A percentile compares a stretch with the other conserved stretches of the same genome.
Evolutionary conservation across 2,113 vertebrate genomes (phyloP).

Genomic region (Parotia lawesii): DNA sequence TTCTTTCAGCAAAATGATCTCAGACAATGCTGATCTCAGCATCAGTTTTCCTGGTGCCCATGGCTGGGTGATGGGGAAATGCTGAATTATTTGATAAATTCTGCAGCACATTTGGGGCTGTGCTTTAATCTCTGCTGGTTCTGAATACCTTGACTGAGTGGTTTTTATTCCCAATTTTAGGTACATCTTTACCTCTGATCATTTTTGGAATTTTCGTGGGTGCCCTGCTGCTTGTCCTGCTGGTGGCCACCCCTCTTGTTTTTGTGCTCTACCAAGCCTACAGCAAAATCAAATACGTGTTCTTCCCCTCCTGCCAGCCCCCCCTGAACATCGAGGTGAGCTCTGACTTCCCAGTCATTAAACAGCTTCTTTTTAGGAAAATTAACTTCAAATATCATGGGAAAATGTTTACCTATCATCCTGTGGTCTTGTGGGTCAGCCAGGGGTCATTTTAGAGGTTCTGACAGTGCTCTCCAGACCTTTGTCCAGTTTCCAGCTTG

Average conservation of each 20-base stretch:
- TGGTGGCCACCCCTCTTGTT: fast-evolving
- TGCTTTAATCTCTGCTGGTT: background rate
- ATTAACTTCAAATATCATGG: background rate
- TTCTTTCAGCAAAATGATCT: background rate
- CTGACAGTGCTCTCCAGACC: background rate
- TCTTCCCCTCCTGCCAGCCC: slow-evolving; percentile 64
- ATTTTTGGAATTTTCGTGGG: background rate
- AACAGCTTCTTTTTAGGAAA: background rate
- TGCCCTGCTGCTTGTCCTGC: background rate
- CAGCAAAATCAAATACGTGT: slow-evolving; percentile 32
- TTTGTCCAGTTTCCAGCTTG: background rate
- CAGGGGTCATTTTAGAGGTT: background rate
- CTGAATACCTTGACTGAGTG: background rate
- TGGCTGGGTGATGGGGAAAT: background rate
- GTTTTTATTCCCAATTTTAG: background rate
- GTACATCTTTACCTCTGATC: background rate
- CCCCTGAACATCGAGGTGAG: slow-evolving; percentile 68
- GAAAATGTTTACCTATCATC: background rate
- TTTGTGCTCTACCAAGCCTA: background rate
- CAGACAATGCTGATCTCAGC: background rate
- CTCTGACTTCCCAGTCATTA: background rate
- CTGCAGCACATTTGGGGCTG: background rate
- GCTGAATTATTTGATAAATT: background rate
- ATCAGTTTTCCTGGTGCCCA: background rate
- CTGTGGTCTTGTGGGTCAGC: background rate